Percentiles rank a stretch among this genome's conserved stretches.
Conservation (phyloP, 2,797 vertebrate species). For the Sciurus carolinensis region DNA sequence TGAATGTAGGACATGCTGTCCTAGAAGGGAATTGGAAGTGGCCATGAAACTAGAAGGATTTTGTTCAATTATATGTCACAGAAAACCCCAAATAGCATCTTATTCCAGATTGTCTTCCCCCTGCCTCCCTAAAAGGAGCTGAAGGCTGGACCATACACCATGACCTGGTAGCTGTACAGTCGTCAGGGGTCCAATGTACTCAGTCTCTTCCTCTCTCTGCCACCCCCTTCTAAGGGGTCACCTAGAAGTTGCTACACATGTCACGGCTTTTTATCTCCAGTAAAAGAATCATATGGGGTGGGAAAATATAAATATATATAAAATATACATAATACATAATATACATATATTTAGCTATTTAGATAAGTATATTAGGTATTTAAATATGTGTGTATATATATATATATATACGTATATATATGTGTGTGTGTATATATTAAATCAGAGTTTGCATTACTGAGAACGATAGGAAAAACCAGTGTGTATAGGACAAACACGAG, state of each 20-base stretch:
- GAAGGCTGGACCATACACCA: too few relatives aligned
- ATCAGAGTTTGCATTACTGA: neutral
- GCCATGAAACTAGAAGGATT: neutral
- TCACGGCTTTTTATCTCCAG: neutral
- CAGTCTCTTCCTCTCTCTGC: neutral
- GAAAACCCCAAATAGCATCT: neutral
- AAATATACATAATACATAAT: too few relatives aligned
- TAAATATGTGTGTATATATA: too few relatives aligned
- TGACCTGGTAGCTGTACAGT: accelerated
- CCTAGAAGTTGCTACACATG: neutral
- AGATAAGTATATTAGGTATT: too few relatives aligned
- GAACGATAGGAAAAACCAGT: neutral
- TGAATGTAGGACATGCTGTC: neutral
- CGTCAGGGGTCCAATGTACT: too few relatives aligned
- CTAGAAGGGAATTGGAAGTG: neutral
- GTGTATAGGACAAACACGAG: neutral
- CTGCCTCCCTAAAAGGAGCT: neutral
- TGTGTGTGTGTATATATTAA: too few relatives aligned
- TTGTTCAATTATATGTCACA: neutral
- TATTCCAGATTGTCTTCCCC: neutral
- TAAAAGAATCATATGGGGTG: neutral
- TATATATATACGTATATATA: too few relatives aligned
- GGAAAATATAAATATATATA: neutral
- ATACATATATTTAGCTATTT: too few relatives aligned
- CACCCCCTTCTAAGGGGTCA: neutral